These are phyloP conservation scores for Notolepis coatsorum DNA, from an alignment of 2,797 vertebrate genomes.

Conservation along the genomic window DNA sequence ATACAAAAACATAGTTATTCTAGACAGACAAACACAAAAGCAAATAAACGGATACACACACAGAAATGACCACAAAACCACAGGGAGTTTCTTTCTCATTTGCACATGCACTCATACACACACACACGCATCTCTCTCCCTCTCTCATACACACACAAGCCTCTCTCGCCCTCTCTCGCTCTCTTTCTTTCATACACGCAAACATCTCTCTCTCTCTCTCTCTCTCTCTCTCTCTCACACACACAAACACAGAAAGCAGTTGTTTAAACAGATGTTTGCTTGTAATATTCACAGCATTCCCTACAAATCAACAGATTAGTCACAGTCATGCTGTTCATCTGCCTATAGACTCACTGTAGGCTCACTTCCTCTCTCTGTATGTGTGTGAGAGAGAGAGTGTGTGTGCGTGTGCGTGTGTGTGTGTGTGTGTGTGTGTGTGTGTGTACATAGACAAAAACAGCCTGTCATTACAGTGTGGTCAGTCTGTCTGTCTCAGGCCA, in stretches of 20 bases:
- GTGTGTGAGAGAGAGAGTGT: constrained; percentile 6
- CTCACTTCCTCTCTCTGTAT: background rate
- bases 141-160: too few relatives aligned
- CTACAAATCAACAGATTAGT: constrained; percentile 61
- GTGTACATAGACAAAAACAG: background rate
- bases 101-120: too few relatives aligned
- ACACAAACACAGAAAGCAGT: constrained; percentile 46
- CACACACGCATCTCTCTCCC: too few relatives aligned
- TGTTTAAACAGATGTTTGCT: constrained; percentile 58
- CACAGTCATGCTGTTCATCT: constrained; percentile 50
- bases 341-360: constrained; percentile 28
- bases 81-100: too few relatives aligned
- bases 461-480: constrained; percentile 44
- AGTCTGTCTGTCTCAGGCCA: constrained; percentile 27
- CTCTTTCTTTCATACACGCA: too few relatives aligned
- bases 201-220: constrained; percentile 14
- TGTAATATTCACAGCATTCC: constrained; percentile 60
- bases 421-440: background rate
- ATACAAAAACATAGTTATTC: constrained; percentile 5
- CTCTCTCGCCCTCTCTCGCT: too few relatives aligned
- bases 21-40: constrained; percentile 7
- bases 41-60: constrained; percentile 11
- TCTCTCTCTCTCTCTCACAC: background rate
- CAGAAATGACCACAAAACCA: constrained; percentile 11
- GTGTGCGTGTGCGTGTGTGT: background rate